Conservation (phyloP, 1,140 invertebrate genomes). For the Heliconius hermathena region DNA sequence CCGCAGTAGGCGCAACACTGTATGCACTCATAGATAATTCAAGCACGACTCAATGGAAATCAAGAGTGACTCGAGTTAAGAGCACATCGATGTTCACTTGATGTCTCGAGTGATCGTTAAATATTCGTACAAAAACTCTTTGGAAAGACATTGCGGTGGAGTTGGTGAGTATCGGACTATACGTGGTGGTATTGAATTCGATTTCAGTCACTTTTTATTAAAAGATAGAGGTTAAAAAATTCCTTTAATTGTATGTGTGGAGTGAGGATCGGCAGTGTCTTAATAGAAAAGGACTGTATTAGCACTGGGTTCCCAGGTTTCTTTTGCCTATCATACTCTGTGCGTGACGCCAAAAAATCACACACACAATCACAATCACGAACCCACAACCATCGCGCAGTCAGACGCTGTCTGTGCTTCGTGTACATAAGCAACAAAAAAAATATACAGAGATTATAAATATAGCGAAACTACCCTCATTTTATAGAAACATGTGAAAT, state of each 20-base stretch:
- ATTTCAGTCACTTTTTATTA: not conserved
- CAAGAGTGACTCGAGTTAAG: constrained; percentile 15
- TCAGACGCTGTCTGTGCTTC: too few species aligned
- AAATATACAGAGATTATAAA: not conserved
- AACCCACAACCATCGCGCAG: too few species aligned
- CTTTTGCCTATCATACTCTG: too few species aligned
- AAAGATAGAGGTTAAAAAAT: too few species aligned
- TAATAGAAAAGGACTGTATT: too few species aligned
- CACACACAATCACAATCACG: too few species aligned
- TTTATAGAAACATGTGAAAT: not conserved
- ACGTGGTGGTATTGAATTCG: not conserved
- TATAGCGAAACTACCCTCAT: not conserved
- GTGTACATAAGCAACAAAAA: not conserved
- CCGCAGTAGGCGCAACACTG: constrained; percentile 11
- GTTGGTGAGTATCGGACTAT: not conserved
- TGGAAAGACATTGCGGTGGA: not conserved
- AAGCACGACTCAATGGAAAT: constrained; percentile 9
- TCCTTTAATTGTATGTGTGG: too few species aligned
- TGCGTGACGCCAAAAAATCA: too few species aligned
- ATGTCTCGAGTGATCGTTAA: constrained; percentile 14
- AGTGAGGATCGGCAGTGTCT: too few species aligned
- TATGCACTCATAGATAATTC: constrained; percentile 12
- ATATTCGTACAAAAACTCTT: not conserved
- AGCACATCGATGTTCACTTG: constrained; percentile 13
- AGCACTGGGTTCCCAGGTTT: too few species aligned